phyloP scores from a whole-genome alignment of 2,797 vertebrate genomes.

The Notolepis coatsorum region DNA sequence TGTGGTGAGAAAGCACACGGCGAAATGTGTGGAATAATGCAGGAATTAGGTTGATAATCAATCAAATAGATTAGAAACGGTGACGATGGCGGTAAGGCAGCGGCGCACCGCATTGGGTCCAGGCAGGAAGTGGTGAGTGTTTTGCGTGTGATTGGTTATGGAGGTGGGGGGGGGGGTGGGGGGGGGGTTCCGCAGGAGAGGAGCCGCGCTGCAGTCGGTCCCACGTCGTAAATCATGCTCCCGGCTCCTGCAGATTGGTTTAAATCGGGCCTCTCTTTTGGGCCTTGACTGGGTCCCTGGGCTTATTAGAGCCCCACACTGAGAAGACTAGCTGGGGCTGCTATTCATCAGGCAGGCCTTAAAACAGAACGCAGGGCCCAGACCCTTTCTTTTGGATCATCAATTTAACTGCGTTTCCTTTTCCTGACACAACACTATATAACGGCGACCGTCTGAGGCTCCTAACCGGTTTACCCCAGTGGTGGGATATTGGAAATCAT shows the following conservation, averaged over 20 bases:
- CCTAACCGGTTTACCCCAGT: not conserved
- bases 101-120: conserved; percentile 55
- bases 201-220: conserved; percentile 65
- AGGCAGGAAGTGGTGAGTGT: conserved; percentile 74
- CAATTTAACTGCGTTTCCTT: conserved; percentile 42
- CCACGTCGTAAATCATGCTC: conserved; percentile 79
- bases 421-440: conserved; percentile 4
- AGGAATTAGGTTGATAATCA: conserved; percentile 73
- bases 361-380: conserved; percentile 57
- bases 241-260: conserved; percentile 72
- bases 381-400: conserved; percentile 58
- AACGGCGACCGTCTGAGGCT: conserved; percentile 14
- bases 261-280: conserved; percentile 76
- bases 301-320: conserved; percentile 78
- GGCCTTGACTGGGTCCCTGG: conserved; percentile 72
- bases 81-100: conserved; percentile 67
- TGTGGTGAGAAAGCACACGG: conserved; percentile 11
- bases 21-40: conserved; percentile 56
- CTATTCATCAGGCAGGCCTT: conserved; percentile 76
- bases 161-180: too few relatives aligned
- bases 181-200: conserved; percentile 67
- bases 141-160: conserved; percentile 75
- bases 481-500: conserved; percentile 3
- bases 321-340: conserved; percentile 66
- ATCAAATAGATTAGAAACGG: conserved; percentile 74